These are phyloP conservation scores for Zaprionus obscuricornis DNA, from an alignment of 2,888 invertebrate species.

Conservation along the genomic window DNA sequence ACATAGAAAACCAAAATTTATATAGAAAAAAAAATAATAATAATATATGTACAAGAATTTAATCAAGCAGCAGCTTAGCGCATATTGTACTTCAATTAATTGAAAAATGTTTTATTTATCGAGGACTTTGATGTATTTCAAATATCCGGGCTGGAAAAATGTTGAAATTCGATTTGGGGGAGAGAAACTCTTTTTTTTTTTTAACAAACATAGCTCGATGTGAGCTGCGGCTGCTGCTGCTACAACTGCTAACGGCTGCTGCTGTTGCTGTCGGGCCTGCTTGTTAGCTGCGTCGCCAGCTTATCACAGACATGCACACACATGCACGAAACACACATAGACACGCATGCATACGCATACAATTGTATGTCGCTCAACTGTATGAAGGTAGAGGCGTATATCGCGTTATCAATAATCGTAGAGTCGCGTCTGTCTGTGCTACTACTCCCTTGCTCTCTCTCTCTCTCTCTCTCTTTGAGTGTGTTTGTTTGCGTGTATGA, in stretches of 20 bases:
- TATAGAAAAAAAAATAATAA: too few species aligned
- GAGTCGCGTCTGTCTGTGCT: constrained; percentile 2
- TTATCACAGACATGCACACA: constrained; percentile 50
- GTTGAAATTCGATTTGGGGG: too few species aligned
- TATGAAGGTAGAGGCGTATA: constrained; percentile 17
- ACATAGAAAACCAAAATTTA: neutral
- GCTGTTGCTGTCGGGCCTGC: constrained; percentile 22
- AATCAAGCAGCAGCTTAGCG: too few species aligned
- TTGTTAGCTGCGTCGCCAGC: constrained; percentile 64
- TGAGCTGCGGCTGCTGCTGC: constrained; percentile 17
- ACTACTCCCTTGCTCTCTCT: too few species aligned
- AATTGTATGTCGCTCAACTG: constrained; percentile 8
- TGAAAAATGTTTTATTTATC: too few species aligned
- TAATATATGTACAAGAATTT: too few species aligned
- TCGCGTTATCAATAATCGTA: constrained; percentile 58
- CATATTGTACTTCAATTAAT: too few species aligned
- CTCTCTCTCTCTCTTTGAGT: too few species aligned
- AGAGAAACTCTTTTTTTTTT: too few species aligned
- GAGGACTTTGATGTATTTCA: too few species aligned
- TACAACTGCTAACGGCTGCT: too few species aligned
- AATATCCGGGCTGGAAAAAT: too few species aligned
- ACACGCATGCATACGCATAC: constrained; percentile 25
- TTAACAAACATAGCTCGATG: constrained; percentile 39
- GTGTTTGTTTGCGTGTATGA: constrained; percentile 13
- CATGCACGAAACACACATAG: constrained; percentile 12